A percentile compares a stretch with the other conserved stretches of the same genome.
Evolutionary conservation across 2,113 vertebrate species (phyloP).

Genomic region (Andinoacara biseriatus): DNA sequence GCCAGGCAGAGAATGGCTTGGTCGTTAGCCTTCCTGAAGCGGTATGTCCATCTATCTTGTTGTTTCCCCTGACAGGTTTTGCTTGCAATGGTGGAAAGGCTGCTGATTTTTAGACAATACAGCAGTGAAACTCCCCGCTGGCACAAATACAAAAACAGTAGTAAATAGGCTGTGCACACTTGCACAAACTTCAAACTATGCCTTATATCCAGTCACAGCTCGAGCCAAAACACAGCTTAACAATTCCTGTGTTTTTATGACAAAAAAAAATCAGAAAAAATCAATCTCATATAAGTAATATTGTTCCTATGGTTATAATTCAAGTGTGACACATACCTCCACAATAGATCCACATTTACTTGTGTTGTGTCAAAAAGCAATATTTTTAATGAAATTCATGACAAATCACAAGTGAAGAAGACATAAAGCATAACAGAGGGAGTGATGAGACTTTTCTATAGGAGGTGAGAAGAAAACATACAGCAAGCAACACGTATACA

Average conservation of each 20-base stretch:
- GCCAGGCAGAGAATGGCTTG: conserved; percentile 93
- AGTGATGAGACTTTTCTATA: too few species aligned
- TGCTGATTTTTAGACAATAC: background rate
- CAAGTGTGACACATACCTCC: background rate
- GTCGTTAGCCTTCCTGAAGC: conserved; percentile 96
- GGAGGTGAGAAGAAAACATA: too few species aligned
- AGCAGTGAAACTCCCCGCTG: background rate
- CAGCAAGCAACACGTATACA: too few species aligned
- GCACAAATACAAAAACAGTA: background rate
- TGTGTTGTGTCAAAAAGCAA: too few species aligned
- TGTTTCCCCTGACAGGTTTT: background rate
- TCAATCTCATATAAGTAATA: background rate
- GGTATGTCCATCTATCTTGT: conserved; percentile 79
- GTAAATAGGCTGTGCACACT: background rate
- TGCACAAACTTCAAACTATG: background rate
- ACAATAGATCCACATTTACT: too few species aligned
- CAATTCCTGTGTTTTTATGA: background rate
- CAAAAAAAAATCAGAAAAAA: background rate
- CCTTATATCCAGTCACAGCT: background rate
- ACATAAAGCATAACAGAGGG: too few species aligned
- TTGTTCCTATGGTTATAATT: background rate
- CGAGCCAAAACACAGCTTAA: background rate
- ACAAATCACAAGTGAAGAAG: too few species aligned
- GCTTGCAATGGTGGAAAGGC: background rate
- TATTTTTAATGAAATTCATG: too few species aligned